Evolutionary conservation across 2,797 vertebrate genomes (phyloP), one percentile per base, ranked within the genome.

Genomic region (Rhadinocentrus ornatus): DNA sequence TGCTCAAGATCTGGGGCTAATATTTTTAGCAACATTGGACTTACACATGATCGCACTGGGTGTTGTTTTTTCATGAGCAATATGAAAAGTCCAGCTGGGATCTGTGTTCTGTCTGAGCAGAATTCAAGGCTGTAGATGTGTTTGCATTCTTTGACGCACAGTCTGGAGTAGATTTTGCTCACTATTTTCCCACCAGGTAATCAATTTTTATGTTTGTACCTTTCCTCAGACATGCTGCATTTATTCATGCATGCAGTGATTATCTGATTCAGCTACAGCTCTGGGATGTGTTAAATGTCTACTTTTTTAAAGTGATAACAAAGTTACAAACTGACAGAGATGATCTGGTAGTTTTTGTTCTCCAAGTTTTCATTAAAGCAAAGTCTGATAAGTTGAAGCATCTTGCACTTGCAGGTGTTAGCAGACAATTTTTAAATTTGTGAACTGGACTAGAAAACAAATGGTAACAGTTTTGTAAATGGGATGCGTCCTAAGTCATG

Each of bases 81-180:
- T 62, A 74, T 39, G 66, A 81, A 73, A 78, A 73, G 74, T 62
- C 70, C 76, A 78, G 74, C 63, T 59, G 27, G n/a, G 80, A 77
- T 90, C 87, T 89, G 88, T 76, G 77, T 84, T 88, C 61, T 53
- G 81, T 92, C 87, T 86, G 66, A 5, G 44, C 53, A 11, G 65
- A 71, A 74, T 73, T 64, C 53, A 71, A 71, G 54, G 70, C 85
- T 73, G 71, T 67, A 37, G 70, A 59, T 80, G 69, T 76, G 71
- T 83, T 80, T 69, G 70, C 54, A 77, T 77, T 70, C 66, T 34
- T 65, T 66, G 75, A 69, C 61, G 80, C 60, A 63, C 56, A 16
- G 57, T 80, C 77, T 76, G 69, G 71, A 76, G 60, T 61, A 52
- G n/a, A 52, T 52, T 10, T 11, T 37, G 35, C 37, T 41, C 37